phyloP scores from a whole-genome alignment of 64 coral and sea anemone species.

The Hydrozoanthus tunicans region DNA sequence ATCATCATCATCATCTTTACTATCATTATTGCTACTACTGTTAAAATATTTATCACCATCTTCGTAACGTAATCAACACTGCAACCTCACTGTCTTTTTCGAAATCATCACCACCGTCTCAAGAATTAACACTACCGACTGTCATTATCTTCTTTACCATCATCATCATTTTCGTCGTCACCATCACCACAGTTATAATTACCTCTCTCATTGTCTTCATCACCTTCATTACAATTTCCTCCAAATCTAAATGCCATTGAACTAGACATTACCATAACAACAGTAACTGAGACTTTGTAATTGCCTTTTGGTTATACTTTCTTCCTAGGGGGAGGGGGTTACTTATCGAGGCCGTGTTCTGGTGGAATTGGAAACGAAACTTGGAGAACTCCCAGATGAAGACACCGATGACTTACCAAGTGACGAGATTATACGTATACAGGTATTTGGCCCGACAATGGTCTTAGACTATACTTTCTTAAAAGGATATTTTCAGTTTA shows the following conservation, averaged over 20 bases:
- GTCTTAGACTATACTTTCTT: background rate
- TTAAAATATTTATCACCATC: too few relatives aligned
- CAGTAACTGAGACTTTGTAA: background rate
- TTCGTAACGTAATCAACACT: too few relatives aligned
- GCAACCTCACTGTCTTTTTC: background rate
- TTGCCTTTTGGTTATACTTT: background rate
- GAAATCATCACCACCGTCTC: background rate
- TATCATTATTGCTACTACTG: background rate
- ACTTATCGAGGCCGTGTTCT: conserved; percentile 46
- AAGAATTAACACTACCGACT: background rate
- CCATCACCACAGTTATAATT: background rate
- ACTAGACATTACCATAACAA: background rate
- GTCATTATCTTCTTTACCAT: too few relatives aligned
- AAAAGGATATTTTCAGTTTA: too few relatives aligned
- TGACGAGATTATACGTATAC: conserved; percentile 50
- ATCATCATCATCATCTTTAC: background rate
- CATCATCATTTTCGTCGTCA: background rate
- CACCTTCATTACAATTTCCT: background rate
- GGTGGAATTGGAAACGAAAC: conserved; percentile 48
- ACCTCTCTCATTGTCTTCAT: background rate
- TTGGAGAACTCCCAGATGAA: conserved; percentile 48
- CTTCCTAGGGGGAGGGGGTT: conserved; percentile 26
- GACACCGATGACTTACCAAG: conserved; percentile 39
- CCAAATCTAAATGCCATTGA: background rate
- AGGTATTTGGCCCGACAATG: background rate